Percentiles rank a stretch among this genome's conserved stretches.
These are phyloP conservation scores for Zootoca vivipara DNA, from an alignment of 2,113 vertebrate species.

Conservation along the genomic window DNA sequence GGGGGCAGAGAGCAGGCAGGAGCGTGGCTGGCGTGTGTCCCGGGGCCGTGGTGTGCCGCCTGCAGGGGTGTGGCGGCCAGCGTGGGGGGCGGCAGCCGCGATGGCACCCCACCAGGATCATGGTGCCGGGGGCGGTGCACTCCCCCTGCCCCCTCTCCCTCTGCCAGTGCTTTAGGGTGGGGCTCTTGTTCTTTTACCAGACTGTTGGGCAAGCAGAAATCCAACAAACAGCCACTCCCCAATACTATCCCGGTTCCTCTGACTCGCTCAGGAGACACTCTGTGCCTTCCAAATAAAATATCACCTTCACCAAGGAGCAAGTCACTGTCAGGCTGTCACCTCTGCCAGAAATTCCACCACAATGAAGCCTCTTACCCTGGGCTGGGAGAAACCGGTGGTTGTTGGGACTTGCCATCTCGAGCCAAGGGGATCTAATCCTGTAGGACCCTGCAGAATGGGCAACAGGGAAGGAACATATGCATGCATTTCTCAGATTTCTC, in stretches of 20 bases:
- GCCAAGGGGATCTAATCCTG: not conserved
- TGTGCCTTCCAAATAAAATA: not conserved
- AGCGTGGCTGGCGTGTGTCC: too few relatives aligned
- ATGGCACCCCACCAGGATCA: too few relatives aligned
- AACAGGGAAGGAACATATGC: not conserved
- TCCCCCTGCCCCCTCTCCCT: too few relatives aligned
- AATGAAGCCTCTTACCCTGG: constrained; percentile 2
- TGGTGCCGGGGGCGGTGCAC: too few relatives aligned
- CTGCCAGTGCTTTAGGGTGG: not conserved
- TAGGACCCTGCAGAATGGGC: not conserved
- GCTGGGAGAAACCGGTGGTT: accelerated
- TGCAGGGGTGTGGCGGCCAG: too few relatives aligned
- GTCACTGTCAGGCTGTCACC: not conserved
- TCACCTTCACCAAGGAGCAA: not conserved
- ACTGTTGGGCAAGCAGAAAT: not conserved
- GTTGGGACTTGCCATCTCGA: constrained; percentile 15
- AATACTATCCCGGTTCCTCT: not conserved
- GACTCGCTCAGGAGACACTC: not conserved
- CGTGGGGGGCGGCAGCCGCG: too few relatives aligned
- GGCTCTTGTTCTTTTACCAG: not conserved
- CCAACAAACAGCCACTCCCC: too few relatives aligned
- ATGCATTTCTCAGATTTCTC: not conserved
- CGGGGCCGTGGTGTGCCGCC: too few relatives aligned
- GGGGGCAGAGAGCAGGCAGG: too few relatives aligned
- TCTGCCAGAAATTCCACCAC: not conserved